A percentile compares a stretch with the other conserved stretches of the same genome.
Conservation (phyloP, 2,113 vertebrate species). For the Amphiprion percula region DNA sequence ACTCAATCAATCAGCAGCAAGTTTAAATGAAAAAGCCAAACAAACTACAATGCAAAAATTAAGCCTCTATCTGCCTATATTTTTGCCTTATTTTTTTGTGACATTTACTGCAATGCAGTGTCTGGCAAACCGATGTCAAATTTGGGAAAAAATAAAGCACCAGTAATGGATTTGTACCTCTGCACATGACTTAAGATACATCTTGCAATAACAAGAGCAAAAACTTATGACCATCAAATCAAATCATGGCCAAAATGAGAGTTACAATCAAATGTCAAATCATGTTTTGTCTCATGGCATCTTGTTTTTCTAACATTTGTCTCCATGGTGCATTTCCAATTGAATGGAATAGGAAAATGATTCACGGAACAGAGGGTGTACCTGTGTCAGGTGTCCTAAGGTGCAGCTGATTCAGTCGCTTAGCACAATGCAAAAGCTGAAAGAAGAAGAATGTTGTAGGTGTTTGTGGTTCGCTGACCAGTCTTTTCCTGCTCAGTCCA, state of each 20-base stretch:
- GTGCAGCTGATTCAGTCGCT: slow-evolving; percentile 14
- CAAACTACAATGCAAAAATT: too few relatives aligned
- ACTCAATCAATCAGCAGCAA: too few relatives aligned
- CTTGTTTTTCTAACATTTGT: slow-evolving; percentile 26
- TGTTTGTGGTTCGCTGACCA: slow-evolving; percentile 27
- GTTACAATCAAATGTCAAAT: slow-evolving; percentile 16
- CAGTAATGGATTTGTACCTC: background rate
- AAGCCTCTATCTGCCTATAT: too few relatives aligned
- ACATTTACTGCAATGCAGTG: too few relatives aligned
- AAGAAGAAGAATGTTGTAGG: slow-evolving; percentile 18
- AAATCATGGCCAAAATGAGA: too few relatives aligned
- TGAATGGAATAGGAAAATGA: slow-evolving; percentile 27
- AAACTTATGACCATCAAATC: background rate
- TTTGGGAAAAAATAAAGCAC: too few relatives aligned
- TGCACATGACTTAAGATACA: background rate
- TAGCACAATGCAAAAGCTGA: slow-evolving; percentile 22
- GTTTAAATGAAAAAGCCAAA: too few relatives aligned
- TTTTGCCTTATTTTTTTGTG: too few relatives aligned
- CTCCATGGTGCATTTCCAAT: slow-evolving; percentile 13
- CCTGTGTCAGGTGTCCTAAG: slow-evolving; percentile 32
- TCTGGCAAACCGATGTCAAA: too few relatives aligned
- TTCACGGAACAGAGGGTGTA: slow-evolving; percentile 1
- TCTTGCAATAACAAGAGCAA: background rate
- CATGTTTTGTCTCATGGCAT: background rate
- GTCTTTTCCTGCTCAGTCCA: slow-evolving; percentile 45